These are phyloP conservation scores for Drusus annulatus DNA, from an alignment of 1,140 invertebrate species.

Conservation along the genomic window DNA sequence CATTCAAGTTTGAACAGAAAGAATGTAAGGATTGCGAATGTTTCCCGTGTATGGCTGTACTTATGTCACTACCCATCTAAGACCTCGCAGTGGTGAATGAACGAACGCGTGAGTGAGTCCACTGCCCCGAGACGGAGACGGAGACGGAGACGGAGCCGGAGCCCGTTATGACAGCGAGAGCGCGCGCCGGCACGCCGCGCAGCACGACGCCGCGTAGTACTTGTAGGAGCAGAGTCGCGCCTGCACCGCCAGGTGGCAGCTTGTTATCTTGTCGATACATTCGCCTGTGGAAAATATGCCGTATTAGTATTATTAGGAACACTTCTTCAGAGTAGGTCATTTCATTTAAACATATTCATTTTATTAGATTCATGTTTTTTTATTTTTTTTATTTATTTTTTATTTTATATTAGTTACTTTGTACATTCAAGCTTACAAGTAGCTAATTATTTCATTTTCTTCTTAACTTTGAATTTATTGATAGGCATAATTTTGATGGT, in stretches of 20 bases:
- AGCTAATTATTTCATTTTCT: too few species aligned
- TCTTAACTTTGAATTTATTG: too few species aligned
- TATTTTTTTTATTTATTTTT: too few species aligned
- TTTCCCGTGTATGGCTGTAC: neutral
- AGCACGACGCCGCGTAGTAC: constrained; percentile 86
- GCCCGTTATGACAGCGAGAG: constrained; percentile 30
- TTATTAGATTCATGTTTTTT: too few species aligned
- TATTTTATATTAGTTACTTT: too few species aligned
- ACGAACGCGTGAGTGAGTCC: neutral
- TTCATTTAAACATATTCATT: too few species aligned
- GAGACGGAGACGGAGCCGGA: too few species aligned
- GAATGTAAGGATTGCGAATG: neutral
- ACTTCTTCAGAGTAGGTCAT: too few species aligned
- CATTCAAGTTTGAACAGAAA: neutral
- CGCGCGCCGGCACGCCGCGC: constrained; percentile 75
- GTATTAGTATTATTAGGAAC: too few species aligned
- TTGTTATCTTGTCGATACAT: constrained; percentile 81
- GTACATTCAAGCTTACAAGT: too few species aligned
- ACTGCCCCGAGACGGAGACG: too few species aligned
- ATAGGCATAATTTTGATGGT: too few species aligned
- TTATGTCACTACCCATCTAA: neutral
- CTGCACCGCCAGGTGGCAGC: constrained; percentile 84
- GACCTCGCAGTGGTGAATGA: constrained; percentile 16
- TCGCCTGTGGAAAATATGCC: constrained; percentile 53
- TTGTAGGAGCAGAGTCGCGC: constrained; percentile 85